Percentiles rank a stretch among this genome's conserved stretches.
These are phyloP conservation scores for Rhinatrema bivittatum DNA, from an alignment of 2,797 vertebrate species.

Conservation along the genomic window DNA sequence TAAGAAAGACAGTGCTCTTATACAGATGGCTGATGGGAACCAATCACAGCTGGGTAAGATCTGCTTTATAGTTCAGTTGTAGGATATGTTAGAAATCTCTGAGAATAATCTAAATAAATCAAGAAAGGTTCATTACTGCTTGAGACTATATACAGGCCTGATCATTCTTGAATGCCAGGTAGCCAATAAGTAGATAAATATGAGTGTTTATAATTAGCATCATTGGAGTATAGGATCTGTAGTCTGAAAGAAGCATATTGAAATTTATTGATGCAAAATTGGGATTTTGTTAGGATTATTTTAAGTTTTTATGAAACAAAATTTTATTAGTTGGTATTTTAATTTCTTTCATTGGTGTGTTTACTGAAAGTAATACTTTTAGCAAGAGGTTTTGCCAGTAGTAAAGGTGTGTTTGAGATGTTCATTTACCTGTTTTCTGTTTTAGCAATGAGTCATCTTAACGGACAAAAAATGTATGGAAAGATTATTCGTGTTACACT, in stretches of 20 bases:
- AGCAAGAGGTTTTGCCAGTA: not conserved
- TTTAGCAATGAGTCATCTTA: conserved; percentile 93
- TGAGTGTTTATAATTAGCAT: no score
- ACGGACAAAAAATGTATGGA: conserved; percentile 95
- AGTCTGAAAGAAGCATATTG: no score
- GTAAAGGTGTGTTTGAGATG: not conserved
- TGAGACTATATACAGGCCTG: not conserved
- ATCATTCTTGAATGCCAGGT: not conserved
- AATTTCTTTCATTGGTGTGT: not conserved
- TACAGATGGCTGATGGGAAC: conserved; percentile 95
- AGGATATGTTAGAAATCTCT: not conserved
- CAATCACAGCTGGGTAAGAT: conserved; percentile 92
- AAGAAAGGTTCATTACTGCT: not conserved
- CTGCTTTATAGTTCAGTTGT: conserved; percentile 4
- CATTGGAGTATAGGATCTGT: no score
- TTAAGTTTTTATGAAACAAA: no score
- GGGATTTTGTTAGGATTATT: no score
- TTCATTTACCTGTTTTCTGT: conserved; percentile 4
- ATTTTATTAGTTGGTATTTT: not conserved
- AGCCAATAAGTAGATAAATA: not conserved
- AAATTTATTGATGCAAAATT: no score
- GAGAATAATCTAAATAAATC: conserved; percentile 8
- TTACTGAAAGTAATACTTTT: not conserved
- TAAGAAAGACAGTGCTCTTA: conserved; percentile 97
- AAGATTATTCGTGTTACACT: conserved; percentile 94